phyloP scores from a whole-genome alignment of 1,140 invertebrate genomes.

The Drosophila kohkoa region DNA sequence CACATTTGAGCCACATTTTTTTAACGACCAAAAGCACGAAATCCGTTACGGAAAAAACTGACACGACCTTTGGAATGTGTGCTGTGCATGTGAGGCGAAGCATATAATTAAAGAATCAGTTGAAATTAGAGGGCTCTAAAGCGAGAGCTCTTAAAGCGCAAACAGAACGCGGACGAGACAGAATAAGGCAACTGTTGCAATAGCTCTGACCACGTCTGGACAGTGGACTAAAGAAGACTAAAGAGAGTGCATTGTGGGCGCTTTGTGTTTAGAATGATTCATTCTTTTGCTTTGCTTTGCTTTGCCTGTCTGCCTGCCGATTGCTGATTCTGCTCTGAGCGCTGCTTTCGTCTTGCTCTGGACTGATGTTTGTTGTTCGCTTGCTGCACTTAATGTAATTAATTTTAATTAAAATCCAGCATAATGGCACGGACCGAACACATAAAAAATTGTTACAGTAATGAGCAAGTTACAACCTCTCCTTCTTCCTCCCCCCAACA shows the following conservation, averaged over 20 bases:
- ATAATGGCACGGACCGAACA: constrained; percentile 54
- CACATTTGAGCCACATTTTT: constrained; percentile 20
- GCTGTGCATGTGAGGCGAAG: constrained; percentile 27
- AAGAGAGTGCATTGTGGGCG: constrained; percentile 9
- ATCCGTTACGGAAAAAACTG: constrained; percentile 28
- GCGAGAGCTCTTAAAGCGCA: constrained; percentile 50
- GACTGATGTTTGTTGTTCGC: constrained; percentile 66
- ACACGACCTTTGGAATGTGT: constrained; percentile 4
- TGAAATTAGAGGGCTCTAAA: not conserved
- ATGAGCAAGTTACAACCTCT: constrained; percentile 54
- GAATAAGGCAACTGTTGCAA: not conserved
- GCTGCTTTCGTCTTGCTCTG: not conserved
- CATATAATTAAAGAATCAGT: constrained; percentile 17
- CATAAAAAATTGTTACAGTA: constrained; percentile 72
- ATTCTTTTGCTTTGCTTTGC: constrained; percentile 13
- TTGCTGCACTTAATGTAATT: constrained; percentile 82
- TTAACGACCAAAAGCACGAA: constrained; percentile 18
- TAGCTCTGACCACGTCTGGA: not conserved
- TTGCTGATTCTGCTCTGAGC: constrained; percentile 40
- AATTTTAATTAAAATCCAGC: constrained; percentile 83
- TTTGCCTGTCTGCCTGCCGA: constrained; percentile 33
- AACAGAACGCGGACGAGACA: not conserved
- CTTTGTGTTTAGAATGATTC: constrained; percentile 47
- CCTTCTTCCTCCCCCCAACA: constrained; percentile 3
- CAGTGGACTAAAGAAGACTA: constrained; percentile 8